phyloP scores from a whole-genome alignment of 1,140 invertebrate species.

The Manduca sexta region DNA sequence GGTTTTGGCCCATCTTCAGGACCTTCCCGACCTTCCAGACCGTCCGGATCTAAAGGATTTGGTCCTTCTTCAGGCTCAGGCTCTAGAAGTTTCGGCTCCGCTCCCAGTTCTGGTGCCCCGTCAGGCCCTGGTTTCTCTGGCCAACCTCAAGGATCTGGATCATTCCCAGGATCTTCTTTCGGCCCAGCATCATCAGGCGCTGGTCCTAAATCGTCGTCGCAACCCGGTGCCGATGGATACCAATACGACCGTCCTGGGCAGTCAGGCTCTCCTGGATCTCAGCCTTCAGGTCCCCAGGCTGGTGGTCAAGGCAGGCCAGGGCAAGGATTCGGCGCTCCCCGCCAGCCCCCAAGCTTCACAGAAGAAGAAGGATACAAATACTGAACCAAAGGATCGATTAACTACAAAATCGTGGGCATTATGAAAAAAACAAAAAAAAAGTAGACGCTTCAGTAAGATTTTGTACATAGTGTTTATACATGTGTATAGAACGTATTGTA shows the following conservation, averaged over 20 bases:
- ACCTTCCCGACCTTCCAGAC: neutral
- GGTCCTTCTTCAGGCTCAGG: neutral
- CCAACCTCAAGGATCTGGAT: constrained; percentile 5
- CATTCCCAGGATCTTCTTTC: neutral
- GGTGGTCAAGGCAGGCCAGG: neutral
- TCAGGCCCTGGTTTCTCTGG: neutral
- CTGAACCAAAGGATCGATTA: constrained; percentile 34
- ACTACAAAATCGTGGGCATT: constrained; percentile 22
- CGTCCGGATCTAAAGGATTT: constrained; percentile 1
- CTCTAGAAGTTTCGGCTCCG: constrained; percentile 1
- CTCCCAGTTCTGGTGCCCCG: neutral
- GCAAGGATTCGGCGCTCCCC: constrained; percentile 34
- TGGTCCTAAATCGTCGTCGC: constrained; percentile 5
- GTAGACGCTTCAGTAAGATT: constrained; percentile 17
- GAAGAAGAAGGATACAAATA: constrained; percentile 62
- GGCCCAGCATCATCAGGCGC: neutral
- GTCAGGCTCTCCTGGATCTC: neutral
- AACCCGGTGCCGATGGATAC: constrained; percentile 12
- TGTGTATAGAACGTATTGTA: constrained; percentile 30
- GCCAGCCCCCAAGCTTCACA: constrained; percentile 60
- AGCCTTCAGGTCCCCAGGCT: constrained; percentile 6
- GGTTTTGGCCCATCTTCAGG: constrained; percentile 1
- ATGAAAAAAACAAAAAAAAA: constrained; percentile 33
- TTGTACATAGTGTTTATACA: constrained; percentile 32
- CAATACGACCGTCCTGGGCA: constrained; percentile 24